Conservation (phyloP, 2,797 vertebrate species). For the Pyrocephalus nanus region DNA sequence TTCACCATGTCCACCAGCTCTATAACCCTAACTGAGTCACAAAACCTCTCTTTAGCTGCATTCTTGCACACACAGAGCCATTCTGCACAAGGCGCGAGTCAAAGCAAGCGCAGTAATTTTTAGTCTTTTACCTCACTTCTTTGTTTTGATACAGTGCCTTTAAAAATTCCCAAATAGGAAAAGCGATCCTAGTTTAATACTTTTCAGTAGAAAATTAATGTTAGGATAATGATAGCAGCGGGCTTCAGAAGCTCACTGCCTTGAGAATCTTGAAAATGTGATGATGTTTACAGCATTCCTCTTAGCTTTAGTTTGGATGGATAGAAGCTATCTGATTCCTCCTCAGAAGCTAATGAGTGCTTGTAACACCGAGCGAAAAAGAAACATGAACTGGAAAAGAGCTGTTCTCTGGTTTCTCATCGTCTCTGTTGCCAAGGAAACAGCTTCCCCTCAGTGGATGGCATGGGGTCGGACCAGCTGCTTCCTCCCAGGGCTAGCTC, state of each 20-base stretch:
- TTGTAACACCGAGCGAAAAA: slow-evolving; percentile 30
- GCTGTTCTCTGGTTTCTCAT: slow-evolving; percentile 57
- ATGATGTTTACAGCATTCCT: slow-evolving; percentile 10
- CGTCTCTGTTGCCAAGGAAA: slow-evolving; percentile 71
- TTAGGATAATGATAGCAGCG: background rate
- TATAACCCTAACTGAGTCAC: background rate
- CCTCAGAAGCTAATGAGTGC: slow-evolving; percentile 53
- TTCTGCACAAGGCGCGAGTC: background rate
- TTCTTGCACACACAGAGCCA: background rate
- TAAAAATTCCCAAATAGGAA: background rate
- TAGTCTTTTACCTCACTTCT: background rate
- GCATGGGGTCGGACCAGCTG: slow-evolving; percentile 71
- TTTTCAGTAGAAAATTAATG: slow-evolving; percentile 22
- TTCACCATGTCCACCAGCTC: background rate
- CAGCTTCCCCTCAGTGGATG: slow-evolving; percentile 57
- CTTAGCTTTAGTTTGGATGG: slow-evolving; percentile 22
- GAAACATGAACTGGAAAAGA: slow-evolving; percentile 47
- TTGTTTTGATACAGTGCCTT: background rate
- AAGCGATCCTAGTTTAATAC: background rate
- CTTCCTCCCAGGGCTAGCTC: slow-evolving; percentile 70
- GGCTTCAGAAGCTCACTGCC: background rate
- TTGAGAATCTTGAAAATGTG: background rate
- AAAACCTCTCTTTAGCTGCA: background rate
- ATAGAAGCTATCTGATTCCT: slow-evolving; percentile 7
- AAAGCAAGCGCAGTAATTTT: background rate